These are phyloP conservation scores for Dallia pectoralis DNA, from an alignment of 2,797 vertebrate species.

Conservation along the genomic window DNA sequence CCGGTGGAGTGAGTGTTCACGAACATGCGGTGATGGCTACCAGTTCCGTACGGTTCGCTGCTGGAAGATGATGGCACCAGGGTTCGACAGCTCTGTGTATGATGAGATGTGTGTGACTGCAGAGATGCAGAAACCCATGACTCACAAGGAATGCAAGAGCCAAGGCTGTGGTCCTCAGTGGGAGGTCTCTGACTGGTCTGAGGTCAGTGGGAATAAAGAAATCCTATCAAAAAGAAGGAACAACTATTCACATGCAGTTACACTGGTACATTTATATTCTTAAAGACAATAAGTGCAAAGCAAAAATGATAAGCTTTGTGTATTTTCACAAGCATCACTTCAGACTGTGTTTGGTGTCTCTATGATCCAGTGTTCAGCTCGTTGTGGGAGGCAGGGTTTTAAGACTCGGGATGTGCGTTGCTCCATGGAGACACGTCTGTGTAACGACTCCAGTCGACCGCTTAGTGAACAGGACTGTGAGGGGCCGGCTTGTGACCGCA, in stretches of 20 bases:
- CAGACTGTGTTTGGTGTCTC: not conserved
- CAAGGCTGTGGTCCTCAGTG: slow-evolving; percentile 89
- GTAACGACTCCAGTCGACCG: slow-evolving; percentile 76
- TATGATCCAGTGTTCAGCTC: slow-evolving; percentile 77
- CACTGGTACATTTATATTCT: too few relatives aligned
- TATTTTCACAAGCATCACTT: slow-evolving; percentile 1
- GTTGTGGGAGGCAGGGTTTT: slow-evolving; percentile 73
- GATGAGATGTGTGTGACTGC: slow-evolving; percentile 81
- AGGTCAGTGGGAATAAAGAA: slow-evolving; percentile 63
- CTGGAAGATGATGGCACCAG: slow-evolving; percentile 89
- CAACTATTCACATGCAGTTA: too few relatives aligned
- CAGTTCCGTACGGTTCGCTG: slow-evolving; percentile 87
- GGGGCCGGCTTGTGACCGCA: slow-evolving; percentile 81
- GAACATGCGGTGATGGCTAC: slow-evolving; percentile 82
- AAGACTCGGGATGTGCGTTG: slow-evolving; percentile 83
- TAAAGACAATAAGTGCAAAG: too few relatives aligned
- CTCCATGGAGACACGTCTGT: slow-evolving; percentile 76
- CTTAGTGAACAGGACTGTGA: slow-evolving; percentile 71
- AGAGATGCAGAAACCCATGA: slow-evolving; percentile 81
- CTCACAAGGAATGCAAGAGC: slow-evolving; percentile 82
- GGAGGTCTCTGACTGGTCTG: slow-evolving; percentile 83
- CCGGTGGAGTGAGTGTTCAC: slow-evolving; percentile 85
- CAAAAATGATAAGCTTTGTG: not conserved
- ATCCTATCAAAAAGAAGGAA: too few relatives aligned
- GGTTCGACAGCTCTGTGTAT: slow-evolving; percentile 88